Percentiles rank a stretch among this genome's conserved stretches.
These are phyloP conservation scores for Meiosimyza decipiens DNA, from an alignment of 2,888 invertebrate species.

Conservation along the genomic window DNA sequence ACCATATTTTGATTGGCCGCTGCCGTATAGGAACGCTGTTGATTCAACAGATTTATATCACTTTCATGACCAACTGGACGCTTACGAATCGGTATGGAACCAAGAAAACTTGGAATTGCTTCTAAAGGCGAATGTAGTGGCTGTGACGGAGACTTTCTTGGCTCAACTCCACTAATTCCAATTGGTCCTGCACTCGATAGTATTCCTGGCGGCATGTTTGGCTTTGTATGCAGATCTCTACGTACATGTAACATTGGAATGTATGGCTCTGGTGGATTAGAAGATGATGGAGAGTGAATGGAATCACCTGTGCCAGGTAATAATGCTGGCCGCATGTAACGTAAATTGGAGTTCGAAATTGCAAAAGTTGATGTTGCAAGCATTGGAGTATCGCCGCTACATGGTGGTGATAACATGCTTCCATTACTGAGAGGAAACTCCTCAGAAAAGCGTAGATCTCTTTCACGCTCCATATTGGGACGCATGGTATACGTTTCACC, in stretches of 20 bases:
- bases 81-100: conserved; percentile 65
- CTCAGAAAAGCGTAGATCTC: background rate
- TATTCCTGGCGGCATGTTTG: conserved; percentile 9
- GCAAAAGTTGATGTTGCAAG: conserved; percentile 42
- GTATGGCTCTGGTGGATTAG: conserved; percentile 61
- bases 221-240: conserved; percentile 76
- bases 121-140: conserved; percentile 64
- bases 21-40: conserved; percentile 42
- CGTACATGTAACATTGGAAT: conserved; percentile 79
- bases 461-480: conserved; percentile 70
- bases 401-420: conserved; percentile 44
- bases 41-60: conserved; percentile 44
- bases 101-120: conserved; percentile 64
- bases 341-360: conserved; percentile 42
- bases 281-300: conserved; percentile 56
- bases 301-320: conserved; percentile 46
- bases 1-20: conserved; percentile 45
- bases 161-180: background rate
- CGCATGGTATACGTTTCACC: conserved; percentile 80
- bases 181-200: background rate
- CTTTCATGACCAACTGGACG: conserved; percentile 58
- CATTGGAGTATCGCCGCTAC: conserved; percentile 7
- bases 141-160: conserved; percentile 50
- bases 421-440: conserved; percentile 1
- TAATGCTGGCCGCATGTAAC: conserved; percentile 43